phyloP scores from a whole-genome alignment of 2,797 vertebrate species.

The Diceros bicornis region DNA sequence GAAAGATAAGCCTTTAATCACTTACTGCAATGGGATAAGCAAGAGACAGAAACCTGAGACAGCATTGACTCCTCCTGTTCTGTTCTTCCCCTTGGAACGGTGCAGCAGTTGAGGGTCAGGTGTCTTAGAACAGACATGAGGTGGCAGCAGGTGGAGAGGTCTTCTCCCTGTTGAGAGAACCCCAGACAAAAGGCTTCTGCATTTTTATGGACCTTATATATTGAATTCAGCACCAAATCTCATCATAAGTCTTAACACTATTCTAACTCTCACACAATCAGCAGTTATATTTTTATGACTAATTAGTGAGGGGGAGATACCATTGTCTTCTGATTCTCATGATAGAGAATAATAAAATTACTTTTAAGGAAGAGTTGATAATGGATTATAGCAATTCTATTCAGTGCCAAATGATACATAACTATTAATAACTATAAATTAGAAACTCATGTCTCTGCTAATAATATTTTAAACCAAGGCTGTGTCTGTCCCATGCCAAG shows the following conservation, averaged over 20 bases:
- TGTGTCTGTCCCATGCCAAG: neutral
- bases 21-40: too few species aligned
- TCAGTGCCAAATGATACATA: neutral
- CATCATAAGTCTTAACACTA: neutral
- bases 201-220: neutral
- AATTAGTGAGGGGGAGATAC: neutral
- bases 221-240: neutral
- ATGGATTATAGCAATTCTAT: neutral
- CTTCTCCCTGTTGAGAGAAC: too few species aligned
- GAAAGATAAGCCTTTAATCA: neutral
- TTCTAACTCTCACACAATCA: neutral
- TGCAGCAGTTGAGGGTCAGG: neutral
- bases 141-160: fast-evolving
- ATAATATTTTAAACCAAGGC: neutral
- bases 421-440: neutral
- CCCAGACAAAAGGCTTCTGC: neutral
- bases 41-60: neutral
- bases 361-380: neutral
- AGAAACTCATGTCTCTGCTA: neutral
- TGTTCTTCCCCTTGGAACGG: neutral
- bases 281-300: neutral
- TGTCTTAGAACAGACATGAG: too few species aligned
- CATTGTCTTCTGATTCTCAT: neutral
- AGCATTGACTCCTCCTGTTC: neutral
- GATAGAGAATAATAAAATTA: neutral